Percentiles rank a stretch among this genome's conserved stretches.
Conservation (phyloP, 2,113 vertebrate species). For the Phylloscopus trochiloides region DNA sequence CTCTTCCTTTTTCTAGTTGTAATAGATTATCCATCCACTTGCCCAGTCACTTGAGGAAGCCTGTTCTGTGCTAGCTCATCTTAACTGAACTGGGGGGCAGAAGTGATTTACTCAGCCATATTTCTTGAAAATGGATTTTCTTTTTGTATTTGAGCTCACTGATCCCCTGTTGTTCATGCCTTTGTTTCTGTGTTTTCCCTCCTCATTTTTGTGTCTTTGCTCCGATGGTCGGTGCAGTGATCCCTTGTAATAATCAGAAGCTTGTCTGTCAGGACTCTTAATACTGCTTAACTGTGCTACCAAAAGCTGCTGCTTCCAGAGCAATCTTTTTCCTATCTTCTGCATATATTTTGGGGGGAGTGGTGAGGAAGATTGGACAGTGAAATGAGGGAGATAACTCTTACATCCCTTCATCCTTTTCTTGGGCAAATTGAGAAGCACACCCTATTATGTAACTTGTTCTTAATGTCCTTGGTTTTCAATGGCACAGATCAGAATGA, state of each 20-base stretch:
- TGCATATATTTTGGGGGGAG: background rate
- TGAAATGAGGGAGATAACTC: background rate
- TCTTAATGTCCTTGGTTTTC: background rate
- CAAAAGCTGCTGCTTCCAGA: background rate
- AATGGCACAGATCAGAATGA: background rate
- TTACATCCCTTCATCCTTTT: background rate
- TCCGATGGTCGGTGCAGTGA: background rate
- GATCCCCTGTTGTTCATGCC: background rate
- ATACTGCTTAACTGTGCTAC: background rate
- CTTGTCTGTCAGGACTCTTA: background rate
- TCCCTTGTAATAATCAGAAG: background rate
- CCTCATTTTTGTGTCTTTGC: background rate
- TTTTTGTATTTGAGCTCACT: background rate
- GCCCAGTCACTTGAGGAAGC: background rate
- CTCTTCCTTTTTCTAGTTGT: background rate
- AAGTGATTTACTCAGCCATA: background rate
- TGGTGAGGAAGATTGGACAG: background rate
- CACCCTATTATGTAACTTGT: background rate
- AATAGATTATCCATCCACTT: background rate
- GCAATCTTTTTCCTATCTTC: background rate
- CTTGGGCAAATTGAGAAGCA: background rate
- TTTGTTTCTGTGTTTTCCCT: background rate
- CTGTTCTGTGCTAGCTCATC: background rate
- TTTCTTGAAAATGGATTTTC: background rate
- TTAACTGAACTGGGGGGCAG: background rate